Base-by-base conservation (phyloP, 2,888 invertebrate species). In the Thalpophila matura region DNA sequence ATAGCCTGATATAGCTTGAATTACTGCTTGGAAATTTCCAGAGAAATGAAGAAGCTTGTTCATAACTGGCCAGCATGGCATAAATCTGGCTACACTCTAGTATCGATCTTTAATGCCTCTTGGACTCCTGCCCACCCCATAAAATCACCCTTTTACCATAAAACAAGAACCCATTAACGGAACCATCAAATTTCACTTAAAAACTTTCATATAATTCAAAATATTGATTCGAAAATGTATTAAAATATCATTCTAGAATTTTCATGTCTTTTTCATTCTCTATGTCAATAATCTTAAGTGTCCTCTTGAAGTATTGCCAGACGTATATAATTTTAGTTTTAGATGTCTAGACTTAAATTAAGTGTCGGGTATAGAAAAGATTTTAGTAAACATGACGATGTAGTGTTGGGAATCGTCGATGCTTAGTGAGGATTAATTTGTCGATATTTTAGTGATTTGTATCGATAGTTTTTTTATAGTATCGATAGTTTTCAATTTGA, bases 111-210 rank as follows among this genome's bases (percentile, higher is more conserved):
- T 76, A 64, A 72, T 72, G 58, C 72, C 54, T 43, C 65, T 72
- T 72, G 77, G 72, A 72, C 66, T 72, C 42, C 73, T 72, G 72
- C 72, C 72, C 77, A 76, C 53, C 56, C 72, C 56, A 61, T 63
- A 72, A 77, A 68, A 79, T 68, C 59, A 77, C 51, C 71, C 76
- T 76, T 71, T 76, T 79, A 76, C 57, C 80, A 77, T 77, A 77
- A 77, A 77, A 69, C 77, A 77, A 62, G 65, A 77, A 64, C 18
- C 74, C 74, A 77, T 74, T 74, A 70, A 70, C 62, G 43, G 16
- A 74, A n/a, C 70, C 80, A 78, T 78, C 70, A 70, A 80, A 80
- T 61, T 80, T 80, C 78, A 80, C 78, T 80, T 78, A 80, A 62
- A 77, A 79, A 72, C 61, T 79, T 59, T 60, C 51, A 57, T 60